phyloP scores from a whole-genome alignment of 2,113 vertebrate genomes.

The sheep (Ovis aries) region DNA sequence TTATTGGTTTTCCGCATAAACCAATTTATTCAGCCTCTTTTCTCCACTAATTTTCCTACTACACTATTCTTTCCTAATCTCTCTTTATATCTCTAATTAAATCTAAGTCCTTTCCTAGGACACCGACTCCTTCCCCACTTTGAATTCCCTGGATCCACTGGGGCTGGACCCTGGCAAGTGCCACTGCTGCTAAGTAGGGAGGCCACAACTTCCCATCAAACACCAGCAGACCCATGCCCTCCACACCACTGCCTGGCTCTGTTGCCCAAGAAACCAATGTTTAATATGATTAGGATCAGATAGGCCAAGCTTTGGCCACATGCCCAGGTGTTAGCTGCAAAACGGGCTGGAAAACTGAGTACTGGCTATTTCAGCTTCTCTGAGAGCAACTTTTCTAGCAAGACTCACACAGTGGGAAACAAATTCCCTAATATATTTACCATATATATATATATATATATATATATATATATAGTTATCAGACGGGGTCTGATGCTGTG shows the following conservation, averaged over 20 bases:
- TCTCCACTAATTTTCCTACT: too few relatives aligned
- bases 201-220: not conserved
- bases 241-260: not conserved
- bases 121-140: too few relatives aligned
- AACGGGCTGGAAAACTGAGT: not conserved
- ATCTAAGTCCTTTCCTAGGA: too few relatives aligned
- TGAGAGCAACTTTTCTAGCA: not conserved
- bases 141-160: too few relatives aligned
- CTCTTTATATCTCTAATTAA: too few relatives aligned
- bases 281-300: not conserved
- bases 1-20: too few relatives aligned
- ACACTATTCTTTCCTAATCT: too few relatives aligned
- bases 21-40: too few relatives aligned
- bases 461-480: not conserved
- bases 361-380: not conserved
- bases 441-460: not conserved
- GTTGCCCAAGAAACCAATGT: not conserved
- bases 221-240: not conserved
- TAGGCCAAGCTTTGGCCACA: rapidly evolving
- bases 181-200: not conserved
- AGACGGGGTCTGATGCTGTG: not conserved
- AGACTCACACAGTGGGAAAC: not conserved
- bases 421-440: not conserved
- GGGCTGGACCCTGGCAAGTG: too few relatives aligned
- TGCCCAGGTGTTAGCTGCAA: not conserved